Evolutionary conservation across 1,140 invertebrate genomes (phyloP).

Genomic region (Pentalonia nigronervosa): DNA sequence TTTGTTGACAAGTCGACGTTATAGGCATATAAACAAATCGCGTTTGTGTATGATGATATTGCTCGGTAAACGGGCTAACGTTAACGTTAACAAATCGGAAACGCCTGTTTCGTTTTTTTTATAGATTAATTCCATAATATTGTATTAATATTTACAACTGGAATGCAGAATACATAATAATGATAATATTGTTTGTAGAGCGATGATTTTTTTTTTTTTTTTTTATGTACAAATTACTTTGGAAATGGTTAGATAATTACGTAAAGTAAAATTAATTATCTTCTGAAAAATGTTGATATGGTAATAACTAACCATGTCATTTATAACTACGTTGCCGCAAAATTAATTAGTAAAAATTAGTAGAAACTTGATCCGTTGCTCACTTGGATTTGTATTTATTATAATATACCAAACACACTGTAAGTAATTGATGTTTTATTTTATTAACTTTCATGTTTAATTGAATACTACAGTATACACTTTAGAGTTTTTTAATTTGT

Average conservation of each 20-base stretch:
- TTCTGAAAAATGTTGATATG: neutral
- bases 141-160: neutral
- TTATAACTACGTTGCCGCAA: neutral
- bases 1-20: no score
- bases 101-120: neutral
- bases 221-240: neutral
- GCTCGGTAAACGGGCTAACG: no score
- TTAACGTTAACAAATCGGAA: neutral
- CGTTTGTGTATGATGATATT: no score
- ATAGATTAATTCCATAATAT: neutral
- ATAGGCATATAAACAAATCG: no score
- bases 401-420: no score
- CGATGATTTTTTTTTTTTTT: neutral
- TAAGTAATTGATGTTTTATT: neutral
- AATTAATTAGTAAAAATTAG: neutral
- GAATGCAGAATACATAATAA: neutral
- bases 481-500: neutral
- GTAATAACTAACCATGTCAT: neutral
- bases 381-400: neutral
- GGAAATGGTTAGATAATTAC: neutral
- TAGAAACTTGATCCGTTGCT: neutral
- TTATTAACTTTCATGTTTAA: neutral
- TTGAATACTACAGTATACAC: neutral
- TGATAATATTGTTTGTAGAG: neutral
- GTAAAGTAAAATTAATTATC: neutral